Conservation (phyloP, 2,113 vertebrate genomes). For the Mesitornis unicolor region DNA sequence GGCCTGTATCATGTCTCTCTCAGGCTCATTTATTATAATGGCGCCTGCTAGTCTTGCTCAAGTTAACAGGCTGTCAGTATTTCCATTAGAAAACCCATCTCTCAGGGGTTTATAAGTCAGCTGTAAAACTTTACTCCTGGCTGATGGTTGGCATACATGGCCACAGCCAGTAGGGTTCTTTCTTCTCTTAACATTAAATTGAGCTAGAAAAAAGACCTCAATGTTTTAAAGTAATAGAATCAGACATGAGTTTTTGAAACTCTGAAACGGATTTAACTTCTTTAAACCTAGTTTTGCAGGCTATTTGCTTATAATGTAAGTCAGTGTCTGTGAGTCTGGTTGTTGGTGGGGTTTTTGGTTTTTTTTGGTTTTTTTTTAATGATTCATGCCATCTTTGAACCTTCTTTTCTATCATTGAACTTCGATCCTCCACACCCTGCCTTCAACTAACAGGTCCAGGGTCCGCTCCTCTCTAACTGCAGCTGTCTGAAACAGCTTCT, state of each 20-base stretch:
- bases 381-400: not conserved
- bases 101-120: constrained; percentile 64
- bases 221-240: not conserved
- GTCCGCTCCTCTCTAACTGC: not conserved
- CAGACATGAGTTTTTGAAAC: not conserved
- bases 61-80: constrained; percentile 69
- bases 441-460: not conserved
- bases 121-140: constrained; percentile 61
- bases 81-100: constrained; percentile 75
- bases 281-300: not conserved
- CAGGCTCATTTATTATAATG: constrained; percentile 71
- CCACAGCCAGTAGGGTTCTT: constrained; percentile 27
- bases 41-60: constrained; percentile 54
- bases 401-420: not conserved
- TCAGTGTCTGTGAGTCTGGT: too few species aligned
- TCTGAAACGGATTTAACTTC: not conserved
- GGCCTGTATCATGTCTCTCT: constrained; percentile 68
- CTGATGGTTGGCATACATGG: constrained; percentile 24
- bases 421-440: not conserved
- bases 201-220: not conserved
- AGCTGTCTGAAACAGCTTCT: not conserved
- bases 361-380: not conserved
- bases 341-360: not conserved
- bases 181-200: not conserved
- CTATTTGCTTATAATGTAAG: not conserved